A percentile compares a stretch with the other conserved stretches of the same genome.
Conservation (phyloP, 2,113 vertebrate species). For the Cyanoliseus patagonus region DNA sequence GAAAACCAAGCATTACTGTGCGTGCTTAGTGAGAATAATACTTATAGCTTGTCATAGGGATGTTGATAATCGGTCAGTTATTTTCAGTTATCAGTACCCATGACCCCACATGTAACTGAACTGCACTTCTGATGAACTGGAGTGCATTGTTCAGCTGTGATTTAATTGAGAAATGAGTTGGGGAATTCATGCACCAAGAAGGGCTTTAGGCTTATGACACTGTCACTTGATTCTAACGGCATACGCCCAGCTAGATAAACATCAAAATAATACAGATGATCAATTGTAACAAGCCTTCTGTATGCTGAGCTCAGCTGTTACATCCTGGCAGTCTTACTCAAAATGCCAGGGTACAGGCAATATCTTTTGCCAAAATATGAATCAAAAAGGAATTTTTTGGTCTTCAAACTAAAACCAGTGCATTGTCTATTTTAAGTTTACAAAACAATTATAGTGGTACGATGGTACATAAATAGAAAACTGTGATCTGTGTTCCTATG, state of each 20-base stretch:
- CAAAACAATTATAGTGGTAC: not conserved
- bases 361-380: not conserved
- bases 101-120: accelerated
- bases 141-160: not conserved
- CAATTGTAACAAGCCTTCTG: not conserved
- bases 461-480: not conserved
- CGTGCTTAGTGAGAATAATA: not conserved
- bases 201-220: not conserved
- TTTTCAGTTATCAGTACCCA: not conserved
- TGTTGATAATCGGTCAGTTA: not conserved
- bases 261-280: not conserved
- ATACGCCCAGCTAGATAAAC: not conserved
- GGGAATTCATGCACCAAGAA: not conserved
- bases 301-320: not conserved
- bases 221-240: not conserved
- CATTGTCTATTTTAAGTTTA: not conserved
- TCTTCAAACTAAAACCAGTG: not conserved
- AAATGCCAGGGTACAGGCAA: not conserved
- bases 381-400: not conserved
- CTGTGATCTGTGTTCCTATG: not conserved
- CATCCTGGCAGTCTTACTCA: not conserved
- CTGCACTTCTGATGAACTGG: not conserved
- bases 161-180: not conserved
- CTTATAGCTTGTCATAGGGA: not conserved
- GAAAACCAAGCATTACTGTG: not conserved